Base-by-base conservation (phyloP, 2,888 invertebrate species). In the Harpalus rubripes region DNA sequence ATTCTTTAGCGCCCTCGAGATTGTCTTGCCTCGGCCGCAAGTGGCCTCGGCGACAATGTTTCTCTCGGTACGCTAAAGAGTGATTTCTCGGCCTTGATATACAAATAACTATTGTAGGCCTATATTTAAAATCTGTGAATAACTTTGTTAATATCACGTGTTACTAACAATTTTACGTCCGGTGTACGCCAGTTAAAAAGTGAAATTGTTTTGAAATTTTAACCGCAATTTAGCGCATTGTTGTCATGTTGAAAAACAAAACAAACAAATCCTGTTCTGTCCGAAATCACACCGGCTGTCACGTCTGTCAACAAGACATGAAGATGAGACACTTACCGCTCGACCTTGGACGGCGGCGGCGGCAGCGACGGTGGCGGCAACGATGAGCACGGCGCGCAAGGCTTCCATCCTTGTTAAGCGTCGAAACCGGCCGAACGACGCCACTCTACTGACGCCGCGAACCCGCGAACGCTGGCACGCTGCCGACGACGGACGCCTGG, bases 281-380 rank as follows among this genome's bases (percentile, higher is more conserved):
- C 18, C 63, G 10, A 63, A 63, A 63, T 63, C 63, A 26, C 63
- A 63, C 63, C 63, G 63, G n/a, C 63, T 63, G 63, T 63, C 63
- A 63, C 16, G 26, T 63, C 63, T 63, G 63, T 26, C 63, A 63
- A 63, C 22, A 63, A 26, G 22, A 59, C 1, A 59, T 56, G 8
- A 59, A 15, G 16, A 16, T 16, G 16, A 15, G 59, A 59, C n/a
- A 82, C 83, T 83, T 83, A 83, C 83, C 74, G 83, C 83, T 41
- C 83, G 83, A 26, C 76, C 83, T 83, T 83, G 83, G 41, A 61
- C 83, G 76, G 59, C 72, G 22, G 74, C 18, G 76, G 74, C 74
- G 83, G 44, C 74, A 41, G 56, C 41, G 59, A 44, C 83, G 61
- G 44, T 58, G 32, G 68, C 83, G 15, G 44, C 74, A 16, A 41